Evolutionary conservation across 2,797 vertebrate genomes (phyloP).

Genomic region (Lepus townsendii): DNA sequence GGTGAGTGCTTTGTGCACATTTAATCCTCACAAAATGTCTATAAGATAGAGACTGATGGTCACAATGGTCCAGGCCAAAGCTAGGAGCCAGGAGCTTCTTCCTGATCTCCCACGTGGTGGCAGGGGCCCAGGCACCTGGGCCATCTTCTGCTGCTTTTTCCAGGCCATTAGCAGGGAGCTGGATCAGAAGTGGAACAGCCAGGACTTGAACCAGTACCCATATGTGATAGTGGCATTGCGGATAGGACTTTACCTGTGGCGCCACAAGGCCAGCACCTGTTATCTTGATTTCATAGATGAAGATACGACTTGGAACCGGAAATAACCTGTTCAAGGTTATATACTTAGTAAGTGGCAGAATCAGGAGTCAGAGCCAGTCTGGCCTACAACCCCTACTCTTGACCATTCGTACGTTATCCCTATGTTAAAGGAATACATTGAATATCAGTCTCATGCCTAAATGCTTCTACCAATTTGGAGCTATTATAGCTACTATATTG

Average conservation of each 20-base stretch:
- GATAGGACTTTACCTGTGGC: too few relatives aligned
- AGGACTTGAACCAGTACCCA: too few relatives aligned
- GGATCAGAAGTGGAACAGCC: too few relatives aligned
- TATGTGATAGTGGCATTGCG: too few relatives aligned
- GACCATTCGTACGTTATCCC: neutral
- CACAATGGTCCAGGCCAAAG: too few relatives aligned
- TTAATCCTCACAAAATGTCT: constrained; percentile 19
- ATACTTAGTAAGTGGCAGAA: neutral
- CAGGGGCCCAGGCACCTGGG: too few relatives aligned
- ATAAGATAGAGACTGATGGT: neutral
- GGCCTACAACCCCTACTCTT: neutral
- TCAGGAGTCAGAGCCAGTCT: neutral
- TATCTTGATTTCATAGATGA: neutral
- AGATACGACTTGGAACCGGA: neutral
- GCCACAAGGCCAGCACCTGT: neutral
- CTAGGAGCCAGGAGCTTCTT: too few relatives aligned
- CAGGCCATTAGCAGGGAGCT: too few relatives aligned
- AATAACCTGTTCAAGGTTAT: neutral
- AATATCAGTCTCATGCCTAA: neutral
- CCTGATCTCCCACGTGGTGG: too few relatives aligned
- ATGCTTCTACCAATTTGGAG: neutral
- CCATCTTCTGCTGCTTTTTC: too few relatives aligned
- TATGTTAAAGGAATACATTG: neutral
- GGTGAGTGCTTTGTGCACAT: neutral
- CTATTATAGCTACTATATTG: neutral